Base-by-base conservation (phyloP, 2,888 invertebrate genomes). In the Oithona nana region DNA sequence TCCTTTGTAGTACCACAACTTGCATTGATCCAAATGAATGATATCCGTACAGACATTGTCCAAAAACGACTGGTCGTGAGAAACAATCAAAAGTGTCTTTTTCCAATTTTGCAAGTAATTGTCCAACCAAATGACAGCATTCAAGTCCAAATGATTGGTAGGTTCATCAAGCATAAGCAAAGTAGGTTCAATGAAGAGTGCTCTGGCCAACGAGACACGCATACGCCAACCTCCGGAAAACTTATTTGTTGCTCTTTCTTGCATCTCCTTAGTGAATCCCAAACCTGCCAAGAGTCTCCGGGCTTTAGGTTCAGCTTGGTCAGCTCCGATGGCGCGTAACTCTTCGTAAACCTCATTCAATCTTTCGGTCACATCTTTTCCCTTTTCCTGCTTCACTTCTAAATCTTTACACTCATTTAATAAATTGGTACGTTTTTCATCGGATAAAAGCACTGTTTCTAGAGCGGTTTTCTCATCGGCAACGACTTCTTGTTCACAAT, bases 41-140 rank as follows among this genome's bases (percentile, higher is more conserved):
- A 99, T 88, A 76, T 99, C 98, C 64, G 97, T 95, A 74, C 98
- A 99, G 2, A 99, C 95, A 71, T 97, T 98, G 73, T 99, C 97
- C 69, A 99, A 82, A 78, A 99, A 99, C 67, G 93, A 93, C 76
- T 98, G 98, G 79, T 99, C 98, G 82, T 99, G 98, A 69, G 97
- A 98, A 13, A 99, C 98, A 64, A 99, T 87, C 30, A 99, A 76
- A 2, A 99, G 76, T 0, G 98, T 99, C 72, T 99, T 99, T 75
- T 98, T 99, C 98, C 61, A 61, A 24, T 57, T 65, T 65, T 65
- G 59, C 22, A 76, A 82, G 79, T 75, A 88, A 85, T 98, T 97
- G 72, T 99, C 98, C 63, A 99, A 79, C 98, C 98, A 98, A 79
- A 99, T 99, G 58, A 98, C 98, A 67, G 98, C 98, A 71, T 98